These are phyloP conservation scores for Pseudachorutes palmiensis DNA, from an alignment of 1,140 invertebrate species.

Conservation along the genomic window DNA sequence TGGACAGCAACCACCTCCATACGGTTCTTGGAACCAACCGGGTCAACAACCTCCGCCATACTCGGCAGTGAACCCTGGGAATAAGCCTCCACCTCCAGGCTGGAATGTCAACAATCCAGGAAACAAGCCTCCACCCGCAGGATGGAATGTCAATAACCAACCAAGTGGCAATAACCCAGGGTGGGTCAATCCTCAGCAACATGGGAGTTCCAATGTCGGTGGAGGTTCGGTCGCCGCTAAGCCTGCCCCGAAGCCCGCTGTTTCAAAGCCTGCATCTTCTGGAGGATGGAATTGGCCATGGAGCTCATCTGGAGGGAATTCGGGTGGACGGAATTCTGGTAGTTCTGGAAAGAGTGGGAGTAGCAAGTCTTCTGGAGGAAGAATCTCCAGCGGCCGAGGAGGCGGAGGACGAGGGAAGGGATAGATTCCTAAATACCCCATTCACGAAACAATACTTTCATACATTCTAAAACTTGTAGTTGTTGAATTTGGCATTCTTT, in stretches of 20 bases:
- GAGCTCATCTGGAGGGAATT: not conserved
- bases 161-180: conserved; percentile 1
- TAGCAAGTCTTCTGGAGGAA: not conserved
- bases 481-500: no score
- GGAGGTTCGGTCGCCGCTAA: not conserved
- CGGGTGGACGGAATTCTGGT: not conserved
- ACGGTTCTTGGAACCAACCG: not conserved
- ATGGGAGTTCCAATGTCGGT: not conserved
- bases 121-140: conserved; percentile 6
- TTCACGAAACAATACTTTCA: no score
- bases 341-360: not conserved
- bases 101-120: not conserved
- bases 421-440: conserved; percentile 14
- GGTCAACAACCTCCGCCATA: conserved; percentile 5
- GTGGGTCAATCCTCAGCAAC: not conserved
- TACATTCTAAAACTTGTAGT: no score
- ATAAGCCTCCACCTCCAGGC: not conserved
- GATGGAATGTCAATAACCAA: conserved; percentile 2
- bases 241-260: not conserved
- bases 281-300: not conserved
- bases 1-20: conserved; percentile 8
- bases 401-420: conserved; percentile 27
- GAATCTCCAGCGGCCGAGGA: conserved; percentile 2
- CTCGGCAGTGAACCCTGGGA: not conserved
- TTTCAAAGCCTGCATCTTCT: not conserved